Percentiles rank a stretch among this genome's conserved stretches.
These are phyloP conservation scores for Apamea monoglypha DNA, from an alignment of 2,888 invertebrate genomes.

Conservation along the genomic window DNA sequence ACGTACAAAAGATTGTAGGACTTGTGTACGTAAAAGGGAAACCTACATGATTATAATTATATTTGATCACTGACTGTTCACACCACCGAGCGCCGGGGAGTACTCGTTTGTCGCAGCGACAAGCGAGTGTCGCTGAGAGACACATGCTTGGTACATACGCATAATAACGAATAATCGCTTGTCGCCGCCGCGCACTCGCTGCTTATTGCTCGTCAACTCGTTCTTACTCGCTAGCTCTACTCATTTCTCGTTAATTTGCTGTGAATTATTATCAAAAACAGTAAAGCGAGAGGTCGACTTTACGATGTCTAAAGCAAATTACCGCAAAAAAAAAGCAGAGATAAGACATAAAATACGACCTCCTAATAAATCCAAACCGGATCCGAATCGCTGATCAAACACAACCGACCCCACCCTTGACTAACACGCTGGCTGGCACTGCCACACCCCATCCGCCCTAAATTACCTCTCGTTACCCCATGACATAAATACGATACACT, in stretches of 20 bases:
- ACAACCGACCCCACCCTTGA: slow-evolving; percentile 20
- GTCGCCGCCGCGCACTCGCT: too few species aligned
- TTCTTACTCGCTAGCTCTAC: background rate
- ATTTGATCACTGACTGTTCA: too few species aligned
- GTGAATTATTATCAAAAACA: background rate
- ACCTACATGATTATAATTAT: too few species aligned
- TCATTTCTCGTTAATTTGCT: background rate
- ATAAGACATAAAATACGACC: background rate
- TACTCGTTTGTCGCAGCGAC: too few species aligned
- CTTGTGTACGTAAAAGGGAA: too few species aligned
- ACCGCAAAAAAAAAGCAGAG: background rate
- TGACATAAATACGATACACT: background rate
- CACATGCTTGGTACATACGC: too few species aligned
- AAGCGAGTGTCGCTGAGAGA: too few species aligned
- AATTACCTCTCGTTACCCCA: slow-evolving; percentile 33
- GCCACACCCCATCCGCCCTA: slow-evolving; percentile 36
- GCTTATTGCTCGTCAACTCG: background rate
- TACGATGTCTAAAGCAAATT: background rate
- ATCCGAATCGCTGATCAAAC: slow-evolving; percentile 34
- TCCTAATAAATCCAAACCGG: background rate
- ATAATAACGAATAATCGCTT: too few species aligned
- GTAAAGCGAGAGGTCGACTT: background rate
- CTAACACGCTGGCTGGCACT: slow-evolving; percentile 26
- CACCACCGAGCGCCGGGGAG: too few species aligned
- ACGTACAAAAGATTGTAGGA: too few species aligned